A percentile compares a stretch with the other conserved stretches of the same genome.
phyloP scores from a whole-genome alignment of 2,888 invertebrate genomes.

The Blomia tropicalis region DNA sequence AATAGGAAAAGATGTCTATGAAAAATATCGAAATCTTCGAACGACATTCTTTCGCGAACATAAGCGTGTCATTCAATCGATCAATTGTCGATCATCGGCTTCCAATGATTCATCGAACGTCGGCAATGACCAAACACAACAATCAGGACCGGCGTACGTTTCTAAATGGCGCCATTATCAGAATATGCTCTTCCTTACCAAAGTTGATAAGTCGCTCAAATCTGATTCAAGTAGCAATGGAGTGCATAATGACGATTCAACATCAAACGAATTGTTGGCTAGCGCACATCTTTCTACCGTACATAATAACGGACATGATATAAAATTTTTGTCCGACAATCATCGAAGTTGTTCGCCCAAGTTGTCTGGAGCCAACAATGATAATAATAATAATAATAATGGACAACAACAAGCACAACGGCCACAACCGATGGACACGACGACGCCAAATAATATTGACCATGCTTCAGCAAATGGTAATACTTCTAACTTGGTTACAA shows the following conservation, averaged over 20 bases:
- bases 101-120: no score
- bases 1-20: slow-evolving; percentile 12
- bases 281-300: neutral
- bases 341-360: no score
- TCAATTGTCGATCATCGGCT: no score
- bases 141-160: slow-evolving; percentile 1
- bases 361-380: neutral
- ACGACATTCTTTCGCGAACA: slow-evolving; percentile 17
- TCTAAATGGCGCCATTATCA: slow-evolving; percentile 17
- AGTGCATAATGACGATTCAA: neutral
- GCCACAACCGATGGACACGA: neutral
- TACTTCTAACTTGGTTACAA: neutral
- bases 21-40: slow-evolving; percentile 13
- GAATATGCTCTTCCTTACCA: slow-evolving; percentile 4
- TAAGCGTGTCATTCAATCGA: neutral
- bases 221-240: neutral
- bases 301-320: slow-evolving; percentile 15
- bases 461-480: neutral
- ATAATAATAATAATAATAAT: neutral
- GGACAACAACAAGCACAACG: no score
- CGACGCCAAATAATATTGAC: neutral
- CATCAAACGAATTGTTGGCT: neutral
- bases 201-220: neutral
- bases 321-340: neutral
- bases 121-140: neutral